phyloP scores from a whole-genome alignment of 2,888 invertebrate species.

The Alitta virens region DNA sequence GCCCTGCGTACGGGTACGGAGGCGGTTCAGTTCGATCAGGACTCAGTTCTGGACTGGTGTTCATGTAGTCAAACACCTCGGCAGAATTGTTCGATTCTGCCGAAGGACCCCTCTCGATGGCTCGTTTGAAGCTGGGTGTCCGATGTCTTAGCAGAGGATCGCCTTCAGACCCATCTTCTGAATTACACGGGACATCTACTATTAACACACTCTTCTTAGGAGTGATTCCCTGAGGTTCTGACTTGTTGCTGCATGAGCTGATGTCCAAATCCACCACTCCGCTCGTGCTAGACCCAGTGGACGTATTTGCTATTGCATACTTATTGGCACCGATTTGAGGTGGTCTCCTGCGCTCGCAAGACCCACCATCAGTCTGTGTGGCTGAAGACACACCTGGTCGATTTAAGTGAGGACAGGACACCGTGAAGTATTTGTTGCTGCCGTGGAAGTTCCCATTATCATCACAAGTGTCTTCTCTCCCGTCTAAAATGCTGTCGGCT shows the following conservation, averaged over 20 bases:
- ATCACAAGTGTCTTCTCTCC: background rate
- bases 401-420: slow-evolving; percentile 5
- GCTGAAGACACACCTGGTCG: background rate
- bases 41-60: slow-evolving; percentile 18
- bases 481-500: slow-evolving; percentile 15
- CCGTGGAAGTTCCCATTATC: background rate
- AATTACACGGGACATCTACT: slow-evolving; percentile 13
- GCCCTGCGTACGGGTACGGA: slow-evolving; percentile 6
- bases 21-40: slow-evolving; percentile 12
- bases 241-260: slow-evolving; percentile 30
- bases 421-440: slow-evolving; percentile 1
- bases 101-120: slow-evolving; percentile 28
- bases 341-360: slow-evolving; percentile 3
- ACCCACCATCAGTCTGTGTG: slow-evolving; percentile 9
- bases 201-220: slow-evolving; percentile 17
- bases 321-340: slow-evolving; percentile 14
- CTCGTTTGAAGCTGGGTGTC: slow-evolving; percentile 28
- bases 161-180: slow-evolving; percentile 7
- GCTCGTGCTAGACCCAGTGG: slow-evolving; percentile 38
- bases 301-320: slow-evolving; percentile 30
- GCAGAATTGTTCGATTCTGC: slow-evolving; percentile 18
- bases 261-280: slow-evolving; percentile 30
- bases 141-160: slow-evolving; percentile 17
- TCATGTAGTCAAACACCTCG: slow-evolving; percentile 14
- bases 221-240: slow-evolving; percentile 21